A percentile compares a stretch with the other conserved stretches of the same genome.
phyloP scores from a whole-genome alignment of 2,888 invertebrate genomes.

The Fragum fragum region DNA sequence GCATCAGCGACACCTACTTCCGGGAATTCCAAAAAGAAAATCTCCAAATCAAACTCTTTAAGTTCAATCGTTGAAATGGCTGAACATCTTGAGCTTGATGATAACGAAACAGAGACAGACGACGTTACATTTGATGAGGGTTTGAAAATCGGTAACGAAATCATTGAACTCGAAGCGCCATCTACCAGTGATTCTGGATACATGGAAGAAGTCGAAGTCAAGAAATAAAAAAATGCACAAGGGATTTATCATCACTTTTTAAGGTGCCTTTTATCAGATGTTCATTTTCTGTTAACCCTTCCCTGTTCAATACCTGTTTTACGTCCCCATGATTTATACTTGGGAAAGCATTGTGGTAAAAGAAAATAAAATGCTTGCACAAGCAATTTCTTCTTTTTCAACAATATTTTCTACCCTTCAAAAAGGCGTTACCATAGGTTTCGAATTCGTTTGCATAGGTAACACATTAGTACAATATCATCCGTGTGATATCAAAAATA shows the following conservation, averaged over 20 bases:
- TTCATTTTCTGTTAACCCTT: too few relatives aligned
- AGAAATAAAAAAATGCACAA: too few relatives aligned
- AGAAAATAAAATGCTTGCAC: constrained; percentile 11
- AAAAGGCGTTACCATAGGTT: too few relatives aligned
- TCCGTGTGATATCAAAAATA: too few relatives aligned
- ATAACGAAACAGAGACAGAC: not conserved
- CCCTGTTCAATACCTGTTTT: too few relatives aligned
- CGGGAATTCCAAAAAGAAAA: not conserved
- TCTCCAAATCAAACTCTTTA: not conserved
- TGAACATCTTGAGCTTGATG: not conserved
- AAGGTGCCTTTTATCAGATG: too few relatives aligned
- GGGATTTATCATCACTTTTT: too few relatives aligned
- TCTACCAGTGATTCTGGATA: constrained; percentile 22
- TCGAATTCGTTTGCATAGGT: too few relatives aligned
- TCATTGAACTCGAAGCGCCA: constrained; percentile 6
- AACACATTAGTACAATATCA: too few relatives aligned
- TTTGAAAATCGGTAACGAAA: not conserved
- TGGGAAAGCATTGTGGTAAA: constrained; percentile 10
- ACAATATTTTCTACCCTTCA: not conserved
- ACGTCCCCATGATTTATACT: too few relatives aligned
- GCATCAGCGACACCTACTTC: not conserved
- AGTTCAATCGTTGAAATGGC: constrained; percentile 7
- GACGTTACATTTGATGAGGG: not conserved
- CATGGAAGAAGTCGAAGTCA: not conserved
- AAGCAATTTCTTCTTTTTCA: constrained; percentile 10